These are phyloP conservation scores for Petrophora chlorosata DNA, from an alignment of 2,888 invertebrate genomes.

Conservation along the genomic window DNA sequence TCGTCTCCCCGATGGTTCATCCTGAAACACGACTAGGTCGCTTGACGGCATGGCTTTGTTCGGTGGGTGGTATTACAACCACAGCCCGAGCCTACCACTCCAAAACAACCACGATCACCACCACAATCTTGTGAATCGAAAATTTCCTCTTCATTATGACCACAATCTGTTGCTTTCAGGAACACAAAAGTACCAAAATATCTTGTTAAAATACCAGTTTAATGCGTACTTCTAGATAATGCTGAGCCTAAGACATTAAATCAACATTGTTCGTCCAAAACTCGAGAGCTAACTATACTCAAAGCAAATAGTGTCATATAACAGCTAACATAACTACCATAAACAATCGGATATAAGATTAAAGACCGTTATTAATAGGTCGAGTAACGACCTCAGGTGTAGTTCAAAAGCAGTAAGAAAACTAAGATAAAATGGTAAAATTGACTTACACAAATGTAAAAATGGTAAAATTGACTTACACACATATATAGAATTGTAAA, in stretches of 20 bases:
- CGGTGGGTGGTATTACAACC: too few species aligned
- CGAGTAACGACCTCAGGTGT: constrained; percentile 27
- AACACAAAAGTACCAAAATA: background rate
- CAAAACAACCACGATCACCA: too few species aligned
- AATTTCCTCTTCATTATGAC: too few species aligned
- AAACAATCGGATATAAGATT: constrained; percentile 38
- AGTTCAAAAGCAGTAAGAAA: constrained; percentile 7
- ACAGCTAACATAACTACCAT: constrained; percentile 32
- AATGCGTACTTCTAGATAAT: background rate
- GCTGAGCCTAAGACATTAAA: constrained; percentile 23
- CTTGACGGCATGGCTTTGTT: too few species aligned
- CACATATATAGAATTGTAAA: too few species aligned
- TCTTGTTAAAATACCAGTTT: constrained; percentile 6
- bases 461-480: too few species aligned
- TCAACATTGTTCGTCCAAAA: constrained; percentile 31
- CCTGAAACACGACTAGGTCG: too few species aligned
- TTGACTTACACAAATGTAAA: too few species aligned
- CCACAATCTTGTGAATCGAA: too few species aligned
- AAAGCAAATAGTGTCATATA: constrained; percentile 32
- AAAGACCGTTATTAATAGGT: constrained; percentile 37
- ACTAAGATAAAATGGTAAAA: background rate
- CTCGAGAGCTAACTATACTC: constrained; percentile 17
- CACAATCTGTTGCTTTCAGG: too few species aligned
- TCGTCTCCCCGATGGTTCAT: too few species aligned
- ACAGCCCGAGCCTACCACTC: too few species aligned